A percentile compares a stretch with the other conserved stretches of the same genome.
Evolutionary conservation across 2,113 vertebrate species (phyloP).

Genomic region (Eolophus roseicapilla): DNA sequence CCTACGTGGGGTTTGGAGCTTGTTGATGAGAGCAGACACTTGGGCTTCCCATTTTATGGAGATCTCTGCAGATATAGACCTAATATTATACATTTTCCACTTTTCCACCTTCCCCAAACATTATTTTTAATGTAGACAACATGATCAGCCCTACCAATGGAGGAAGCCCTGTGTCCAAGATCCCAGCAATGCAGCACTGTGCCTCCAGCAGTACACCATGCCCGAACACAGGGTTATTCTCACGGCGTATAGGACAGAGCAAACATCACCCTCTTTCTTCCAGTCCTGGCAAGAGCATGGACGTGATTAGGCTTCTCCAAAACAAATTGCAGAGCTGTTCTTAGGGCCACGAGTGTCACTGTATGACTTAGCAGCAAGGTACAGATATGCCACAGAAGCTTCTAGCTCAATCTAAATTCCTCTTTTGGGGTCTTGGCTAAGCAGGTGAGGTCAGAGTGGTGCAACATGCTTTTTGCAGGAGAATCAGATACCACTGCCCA

Average conservation of each 20-base stretch:
- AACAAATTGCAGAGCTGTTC: not conserved
- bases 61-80: not conserved
- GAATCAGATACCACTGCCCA: not conserved
- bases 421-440: not conserved
- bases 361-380: not conserved
- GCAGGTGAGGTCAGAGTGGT: rapidly evolving
- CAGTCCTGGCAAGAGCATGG: not conserved
- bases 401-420: not conserved
- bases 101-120: not conserved
- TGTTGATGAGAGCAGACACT: not conserved
- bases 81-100: not conserved
- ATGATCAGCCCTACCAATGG: not conserved
- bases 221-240: rapidly evolving
- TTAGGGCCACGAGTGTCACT: not conserved
- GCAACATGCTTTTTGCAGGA: not conserved
- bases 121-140: not conserved
- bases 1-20: not conserved
- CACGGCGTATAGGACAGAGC: not conserved
- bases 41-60: not conserved
- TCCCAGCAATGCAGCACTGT: not conserved
- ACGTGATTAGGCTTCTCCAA: not conserved
- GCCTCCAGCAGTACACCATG: not conserved
- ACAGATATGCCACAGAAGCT: not conserved
- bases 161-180: not conserved
- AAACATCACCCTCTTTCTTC: not conserved